Percentiles rank a stretch among this genome's conserved stretches.
These are phyloP conservation scores for Drosophila planitibia DNA, from an alignment of 2,888 invertebrate species.

Conservation along the genomic window DNA sequence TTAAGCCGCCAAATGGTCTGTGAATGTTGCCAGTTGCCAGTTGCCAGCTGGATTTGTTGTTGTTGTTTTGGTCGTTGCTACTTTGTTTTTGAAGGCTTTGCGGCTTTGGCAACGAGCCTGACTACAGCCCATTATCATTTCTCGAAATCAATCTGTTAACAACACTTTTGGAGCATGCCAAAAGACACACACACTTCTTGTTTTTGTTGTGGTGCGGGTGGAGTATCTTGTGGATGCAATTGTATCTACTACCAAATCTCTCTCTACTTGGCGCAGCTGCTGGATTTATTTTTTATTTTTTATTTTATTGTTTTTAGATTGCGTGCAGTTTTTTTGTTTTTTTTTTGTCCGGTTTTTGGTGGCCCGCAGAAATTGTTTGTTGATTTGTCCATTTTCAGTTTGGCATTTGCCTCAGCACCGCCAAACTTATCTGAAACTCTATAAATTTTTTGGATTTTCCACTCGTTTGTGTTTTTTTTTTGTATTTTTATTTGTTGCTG, in stretches of 20 bases:
- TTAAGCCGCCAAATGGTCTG: slow-evolving; percentile 81
- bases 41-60: slow-evolving; percentile 39
- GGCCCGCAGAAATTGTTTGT: slow-evolving; percentile 62
- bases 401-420: slow-evolving; percentile 30
- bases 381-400: slow-evolving; percentile 69
- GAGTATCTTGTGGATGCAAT: slow-evolving; percentile 25
- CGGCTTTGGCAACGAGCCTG: slow-evolving; percentile 67
- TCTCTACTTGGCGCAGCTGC: slow-evolving; percentile 11
- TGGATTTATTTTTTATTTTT: slow-evolving; percentile 9
- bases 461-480: slow-evolving; percentile 25
- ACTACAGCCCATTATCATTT: slow-evolving; percentile 71
- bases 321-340: slow-evolving; percentile 29
- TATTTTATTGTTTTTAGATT: slow-evolving; percentile 62
- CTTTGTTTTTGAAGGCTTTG: slow-evolving; percentile 64
- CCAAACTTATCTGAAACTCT: slow-evolving; percentile 64
- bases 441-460: slow-evolving; percentile 57
- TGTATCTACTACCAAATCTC: slow-evolving; percentile 9
- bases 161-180: slow-evolving; percentile 65
- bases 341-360: slow-evolving; percentile 7
- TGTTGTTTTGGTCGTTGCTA: slow-evolving; percentile 19
- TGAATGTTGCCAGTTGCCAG: slow-evolving; percentile 71
- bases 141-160: slow-evolving; percentile 82
- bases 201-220: background rate
- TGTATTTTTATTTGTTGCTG: slow-evolving; percentile 22
- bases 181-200: slow-evolving; percentile 33